These are phyloP conservation scores for Scaptomyza flava DNA, from an alignment of 2,888 invertebrate genomes.

Conservation along the genomic window DNA sequence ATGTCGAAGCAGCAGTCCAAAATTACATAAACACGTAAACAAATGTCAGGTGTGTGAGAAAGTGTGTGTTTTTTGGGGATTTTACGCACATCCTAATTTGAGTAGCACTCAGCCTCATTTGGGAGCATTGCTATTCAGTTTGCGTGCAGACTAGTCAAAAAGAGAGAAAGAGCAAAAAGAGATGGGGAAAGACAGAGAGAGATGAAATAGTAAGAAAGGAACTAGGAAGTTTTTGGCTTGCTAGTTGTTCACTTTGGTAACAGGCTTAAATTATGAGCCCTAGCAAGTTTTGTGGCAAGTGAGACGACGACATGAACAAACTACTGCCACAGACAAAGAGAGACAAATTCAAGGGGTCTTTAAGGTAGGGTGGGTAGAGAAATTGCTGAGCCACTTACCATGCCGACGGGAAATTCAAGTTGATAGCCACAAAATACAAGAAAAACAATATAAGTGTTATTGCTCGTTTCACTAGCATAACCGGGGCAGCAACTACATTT, in stretches of 20 bases:
- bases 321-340: constrained; percentile 9
- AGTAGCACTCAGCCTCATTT: constrained; percentile 67
- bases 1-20: constrained; percentile 29
- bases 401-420: constrained; percentile 44
- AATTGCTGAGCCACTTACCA: constrained; percentile 49
- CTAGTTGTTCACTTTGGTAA: constrained; percentile 39
- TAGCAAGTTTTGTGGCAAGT: constrained; percentile 30
- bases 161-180: neutral
- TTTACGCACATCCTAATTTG: constrained; percentile 55
- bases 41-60: constrained; percentile 5
- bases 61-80: constrained; percentile 18
- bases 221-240: constrained; percentile 10
- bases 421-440: constrained; percentile 45
- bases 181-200: neutral
- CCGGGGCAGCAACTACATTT: constrained; percentile 16
- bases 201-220: neutral
- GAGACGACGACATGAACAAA: constrained; percentile 18
- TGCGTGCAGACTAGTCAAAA: constrained; percentile 36
- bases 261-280: constrained; percentile 68
- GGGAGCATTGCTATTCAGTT: constrained; percentile 70
- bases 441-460: constrained; percentile 77
- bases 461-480: constrained; percentile 70
- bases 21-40: constrained; percentile 46
- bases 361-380: neutral
- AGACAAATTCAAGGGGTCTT: constrained; percentile 25